Conservation (phyloP, 1,140 invertebrate species). For the Heliconius melpomene region DNA sequence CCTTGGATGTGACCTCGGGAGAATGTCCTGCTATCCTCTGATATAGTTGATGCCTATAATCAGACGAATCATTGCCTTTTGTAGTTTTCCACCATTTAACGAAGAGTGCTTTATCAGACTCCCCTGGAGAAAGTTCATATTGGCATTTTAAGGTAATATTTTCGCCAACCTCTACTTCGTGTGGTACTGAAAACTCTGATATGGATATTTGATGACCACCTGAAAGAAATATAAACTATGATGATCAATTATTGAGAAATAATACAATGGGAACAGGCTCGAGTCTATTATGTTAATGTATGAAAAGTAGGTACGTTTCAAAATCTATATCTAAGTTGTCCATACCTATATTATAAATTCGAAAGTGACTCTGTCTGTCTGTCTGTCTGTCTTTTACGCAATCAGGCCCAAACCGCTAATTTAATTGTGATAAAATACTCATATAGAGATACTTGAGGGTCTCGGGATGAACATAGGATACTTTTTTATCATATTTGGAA, state of each 20-base stretch:
- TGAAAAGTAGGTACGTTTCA: no score
- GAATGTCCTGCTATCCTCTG: constrained; percentile 54
- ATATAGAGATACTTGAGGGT: no score
- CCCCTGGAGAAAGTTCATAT: constrained; percentile 48
- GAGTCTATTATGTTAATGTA: no score
- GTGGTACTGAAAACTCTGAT: constrained; percentile 62
- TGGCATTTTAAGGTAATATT: constrained; percentile 54
- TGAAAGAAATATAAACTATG: constrained; percentile 38
- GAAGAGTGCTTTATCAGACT: constrained; percentile 47
- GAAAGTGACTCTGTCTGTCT: no score
- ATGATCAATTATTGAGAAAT: constrained; percentile 17
- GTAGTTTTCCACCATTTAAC: constrained; percentile 73
- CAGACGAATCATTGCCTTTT: constrained; percentile 38
- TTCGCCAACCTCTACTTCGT: constrained; percentile 50
- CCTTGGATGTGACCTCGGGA: constrained; percentile 38
- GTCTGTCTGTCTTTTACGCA: no score
- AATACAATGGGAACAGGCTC: no score
- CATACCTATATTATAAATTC: no score
- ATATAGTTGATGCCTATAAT: constrained; percentile 55
- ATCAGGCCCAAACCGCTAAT: no score
- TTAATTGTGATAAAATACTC: no score
- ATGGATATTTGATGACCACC: constrained; percentile 61
- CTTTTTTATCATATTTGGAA: no score
- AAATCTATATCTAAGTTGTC: no score
- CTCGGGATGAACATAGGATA: no score